These are phyloP conservation scores for Netelia melanura DNA, from an alignment of 2,888 invertebrate genomes.

Conservation along the genomic window DNA sequence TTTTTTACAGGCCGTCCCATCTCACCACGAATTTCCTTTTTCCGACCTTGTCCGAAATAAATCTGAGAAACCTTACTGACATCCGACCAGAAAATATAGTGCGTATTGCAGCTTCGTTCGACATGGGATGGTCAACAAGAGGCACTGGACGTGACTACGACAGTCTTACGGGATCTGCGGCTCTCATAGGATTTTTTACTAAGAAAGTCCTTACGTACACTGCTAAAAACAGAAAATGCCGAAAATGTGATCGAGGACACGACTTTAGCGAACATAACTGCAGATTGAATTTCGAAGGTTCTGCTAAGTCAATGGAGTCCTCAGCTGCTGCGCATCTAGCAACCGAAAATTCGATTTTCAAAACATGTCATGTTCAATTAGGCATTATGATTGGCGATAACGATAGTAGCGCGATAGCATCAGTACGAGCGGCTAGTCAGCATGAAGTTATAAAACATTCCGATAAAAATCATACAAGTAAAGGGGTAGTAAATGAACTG, in stretches of 20 bases:
- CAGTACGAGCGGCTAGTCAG: slow-evolving; percentile 56
- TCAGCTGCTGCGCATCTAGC: slow-evolving; percentile 62
- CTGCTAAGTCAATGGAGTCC: slow-evolving; percentile 73
- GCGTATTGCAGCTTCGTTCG: slow-evolving; percentile 27
- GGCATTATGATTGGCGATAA: slow-evolving; percentile 70
- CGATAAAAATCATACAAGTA: slow-evolving; percentile 71
- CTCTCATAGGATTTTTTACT: slow-evolving; percentile 32
- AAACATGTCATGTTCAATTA: slow-evolving; percentile 64
- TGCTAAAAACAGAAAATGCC: slow-evolving; percentile 25
- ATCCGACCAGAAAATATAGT: slow-evolving; percentile 10
- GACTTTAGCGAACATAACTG: no score
- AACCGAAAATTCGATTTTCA: slow-evolving; percentile 59
- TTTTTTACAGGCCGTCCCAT: neutral
- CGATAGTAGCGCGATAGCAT: slow-evolving; percentile 69
- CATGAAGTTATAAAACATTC: slow-evolving; percentile 70
- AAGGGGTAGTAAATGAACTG: slow-evolving; percentile 65
- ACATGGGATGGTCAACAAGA: no score
- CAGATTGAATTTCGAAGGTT: no score
- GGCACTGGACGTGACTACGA: no score
- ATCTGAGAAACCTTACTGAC: no score
- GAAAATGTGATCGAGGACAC: slow-evolving; percentile 42
- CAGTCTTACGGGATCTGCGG: slow-evolving; percentile 22
- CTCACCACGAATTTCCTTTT: no score
- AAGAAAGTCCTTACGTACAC: slow-evolving; percentile 14
- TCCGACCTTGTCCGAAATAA: no score